A percentile compares a stretch with the other conserved stretches of the same genome.
These are phyloP conservation scores for Tragelaphus oryx DNA, from an alignment of 2,797 vertebrate species.

Conservation along the genomic window DNA sequence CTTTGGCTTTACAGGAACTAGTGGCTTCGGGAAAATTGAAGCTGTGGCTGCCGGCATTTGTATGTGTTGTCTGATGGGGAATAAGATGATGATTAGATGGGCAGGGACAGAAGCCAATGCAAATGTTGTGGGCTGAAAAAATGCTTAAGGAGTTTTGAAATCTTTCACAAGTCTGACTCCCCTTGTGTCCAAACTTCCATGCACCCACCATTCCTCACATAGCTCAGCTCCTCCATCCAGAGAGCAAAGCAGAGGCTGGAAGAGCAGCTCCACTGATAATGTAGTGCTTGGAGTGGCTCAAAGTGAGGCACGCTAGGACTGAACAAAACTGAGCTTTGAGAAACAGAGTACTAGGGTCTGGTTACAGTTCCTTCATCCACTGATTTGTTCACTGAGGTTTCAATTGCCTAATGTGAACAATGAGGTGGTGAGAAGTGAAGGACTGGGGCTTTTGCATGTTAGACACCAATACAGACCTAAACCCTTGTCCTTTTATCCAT, in stretches of 20 bases:
- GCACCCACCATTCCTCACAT: neutral
- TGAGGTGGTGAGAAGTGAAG: neutral
- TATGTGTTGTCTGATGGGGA: neutral
- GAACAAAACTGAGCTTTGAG: neutral
- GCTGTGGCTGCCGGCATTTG: neutral
- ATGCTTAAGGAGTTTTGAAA: conserved; percentile 47
- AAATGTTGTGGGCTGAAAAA: conserved; percentile 52
- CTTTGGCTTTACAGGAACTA: conserved; percentile 34
- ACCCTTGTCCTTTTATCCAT: neutral
- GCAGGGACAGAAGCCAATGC: conserved; percentile 46
- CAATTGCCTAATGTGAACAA: neutral
- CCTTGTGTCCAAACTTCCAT: neutral
- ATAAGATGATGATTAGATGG: conserved; percentile 32
- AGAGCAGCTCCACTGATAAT: neutral
- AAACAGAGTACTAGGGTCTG: neutral
- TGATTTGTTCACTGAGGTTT: neutral
- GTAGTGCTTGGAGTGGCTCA: neutral
- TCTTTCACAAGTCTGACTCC: neutral
- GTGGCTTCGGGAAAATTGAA: conserved; percentile 36
- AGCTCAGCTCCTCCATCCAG: neutral
- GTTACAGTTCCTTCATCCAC: neutral
- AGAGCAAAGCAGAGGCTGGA: neutral
- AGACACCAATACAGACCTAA: neutral
- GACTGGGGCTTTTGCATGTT: neutral
- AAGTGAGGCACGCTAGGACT: neutral